These are phyloP conservation scores for Noctua pronuba DNA, from an alignment of 2,888 invertebrate species.

Conservation along the genomic window DNA sequence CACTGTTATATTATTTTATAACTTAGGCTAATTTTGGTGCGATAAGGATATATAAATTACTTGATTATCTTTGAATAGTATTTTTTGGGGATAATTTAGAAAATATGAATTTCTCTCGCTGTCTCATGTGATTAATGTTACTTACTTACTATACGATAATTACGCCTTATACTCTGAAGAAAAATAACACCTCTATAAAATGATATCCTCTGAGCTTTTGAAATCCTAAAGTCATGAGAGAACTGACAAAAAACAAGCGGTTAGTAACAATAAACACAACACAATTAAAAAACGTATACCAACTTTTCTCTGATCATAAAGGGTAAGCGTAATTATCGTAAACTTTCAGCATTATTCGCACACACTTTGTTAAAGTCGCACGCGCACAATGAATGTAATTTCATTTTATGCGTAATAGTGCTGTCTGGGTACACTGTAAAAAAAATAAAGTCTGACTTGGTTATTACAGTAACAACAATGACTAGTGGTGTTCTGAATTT, in stretches of 20 bases:
- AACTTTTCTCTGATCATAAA: background rate
- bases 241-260: background rate
- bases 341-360: slow-evolving; percentile 19
- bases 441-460: background rate
- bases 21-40: too few species aligned
- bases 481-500: background rate
- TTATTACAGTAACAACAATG: background rate
- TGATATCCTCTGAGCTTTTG: background rate
- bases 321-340: slow-evolving; percentile 5
- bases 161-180: too few species aligned
- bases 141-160: too few species aligned
- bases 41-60: too few species aligned
- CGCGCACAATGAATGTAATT: slow-evolving; percentile 8
- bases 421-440: background rate
- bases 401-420: background rate
- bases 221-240: background rate
- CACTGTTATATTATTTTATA: background rate
- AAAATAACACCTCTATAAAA: too few species aligned
- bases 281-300: background rate
- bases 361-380: slow-evolving; percentile 1
- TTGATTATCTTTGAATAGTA: background rate
- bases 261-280: background rate
- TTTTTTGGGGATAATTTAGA: background rate
- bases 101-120: background rate
- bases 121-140: background rate